Base-by-base conservation (phyloP, 2,797 vertebrate genomes). In the Hemibagrus guttatus region DNA sequence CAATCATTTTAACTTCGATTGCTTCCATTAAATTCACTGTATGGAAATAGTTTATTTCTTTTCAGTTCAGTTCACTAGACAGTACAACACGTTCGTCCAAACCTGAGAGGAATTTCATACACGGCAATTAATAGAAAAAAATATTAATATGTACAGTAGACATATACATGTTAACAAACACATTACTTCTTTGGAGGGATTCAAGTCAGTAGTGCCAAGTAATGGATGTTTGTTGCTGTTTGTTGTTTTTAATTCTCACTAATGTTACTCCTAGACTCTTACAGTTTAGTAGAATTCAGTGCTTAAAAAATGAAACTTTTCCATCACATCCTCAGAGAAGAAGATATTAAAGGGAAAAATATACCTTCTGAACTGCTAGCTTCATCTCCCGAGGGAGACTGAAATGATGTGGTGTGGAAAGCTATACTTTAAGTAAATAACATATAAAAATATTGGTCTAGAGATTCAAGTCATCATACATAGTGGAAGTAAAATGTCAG, bases 81-180 rank as follows among this genome's bases (percentile, higher is more conserved):
- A 68, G 28, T 66, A 35, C 16, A 75, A 54, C 52, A n/a, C 28
- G 9, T 56, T 78, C 12, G 54, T 78, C 35, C 54, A 58, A 23
- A 78, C 54, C 31, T 78, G 75, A 58, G 75, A 58, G 28, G 23
- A 63, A 80, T 81, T 31, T 58, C 16, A 71, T 63, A 84, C 56
- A 84, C 61, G 63, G 35, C 42, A 63, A 31, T 84, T 52, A 28
- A 28, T 78, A 81, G n/a, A 86, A 84, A 88, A 87, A 87, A 68
- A 69, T 84, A 63, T 72, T 87, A 58, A 58, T 69, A 83, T 72
- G 75, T 52, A 78, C 26, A 78, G 49, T 74, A 81, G 42, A 88
- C 23, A 69, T 76, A 49, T 71, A 85, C 75, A 84, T 74, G 49
- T 23, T 68, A 76, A 59, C 54, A 54, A 83, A 74, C 64, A 81